Evolutionary conservation across 1,140 invertebrate species (phyloP), one percentile per base, ranked within the genome.

Genomic region (Nasonia giraulti): DNA sequence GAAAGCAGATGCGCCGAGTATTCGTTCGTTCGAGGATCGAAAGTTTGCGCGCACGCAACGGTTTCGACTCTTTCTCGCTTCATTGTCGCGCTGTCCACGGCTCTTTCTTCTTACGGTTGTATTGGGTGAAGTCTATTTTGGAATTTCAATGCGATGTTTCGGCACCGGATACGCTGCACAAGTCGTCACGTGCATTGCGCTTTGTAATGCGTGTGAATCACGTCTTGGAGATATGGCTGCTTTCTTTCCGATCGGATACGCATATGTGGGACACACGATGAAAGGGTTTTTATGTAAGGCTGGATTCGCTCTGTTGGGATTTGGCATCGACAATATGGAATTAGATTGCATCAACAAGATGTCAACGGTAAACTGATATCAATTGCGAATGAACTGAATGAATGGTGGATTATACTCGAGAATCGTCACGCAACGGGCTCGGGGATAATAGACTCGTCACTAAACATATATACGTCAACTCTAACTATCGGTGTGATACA

Each of bases 1-100:
- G 44, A 73, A 78, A 84, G 40, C 82, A 84, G 82, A 84, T 84
- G 82, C 82, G 23, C 82, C 37, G 74, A 12, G 47, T 0, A 40
- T 76, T 62, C 27, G 27, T 76, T 62, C 27, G 27, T 62, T n/a
- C 33, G n/a, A 14, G 75, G 68, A 71, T 27, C 23, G 62, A 50
- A 68, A 27, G 33, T 78, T n/a, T 37, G 23, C n/a, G 40, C 62
- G 69, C n/a, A 66, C 62, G 69, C 73, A 23, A 50, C n/a, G 40
- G 20, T 47, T 23, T 37, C 17, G 14, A 27, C 33, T 80, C 17
- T 68, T 33, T 69, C 20, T 17, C 37, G 4, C 2, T n/a, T 62
- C 55, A 7, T 20, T 62, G 20, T 62, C 47, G 47, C 47, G 47
- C 47, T 17, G 47, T 17, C 14, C 47, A 50, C 47, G 47, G 10